These are phyloP conservation scores for Aproaerema taeniolella DNA, from an alignment of 2,888 invertebrate genomes.

Conservation along the genomic window DNA sequence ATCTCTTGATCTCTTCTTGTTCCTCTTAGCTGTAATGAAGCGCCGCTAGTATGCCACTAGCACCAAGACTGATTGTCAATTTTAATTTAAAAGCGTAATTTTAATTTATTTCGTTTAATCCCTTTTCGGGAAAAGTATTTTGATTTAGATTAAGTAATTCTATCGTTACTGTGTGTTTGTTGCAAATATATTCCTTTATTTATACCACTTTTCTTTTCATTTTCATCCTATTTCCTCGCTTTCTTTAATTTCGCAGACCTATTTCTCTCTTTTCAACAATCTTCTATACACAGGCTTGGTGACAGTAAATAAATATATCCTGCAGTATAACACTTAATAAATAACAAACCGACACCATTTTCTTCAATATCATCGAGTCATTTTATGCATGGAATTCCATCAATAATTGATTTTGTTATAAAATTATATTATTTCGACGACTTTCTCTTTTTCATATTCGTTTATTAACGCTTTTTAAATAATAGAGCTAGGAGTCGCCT, in stretches of 20 bases:
- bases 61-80: slow-evolving; percentile 58
- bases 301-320: slow-evolving; percentile 59
- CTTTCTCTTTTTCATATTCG: slow-evolving; percentile 42
- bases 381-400: slow-evolving; percentile 74
- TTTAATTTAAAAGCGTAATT: slow-evolving; percentile 51
- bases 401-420: slow-evolving; percentile 45
- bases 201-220: slow-evolving; percentile 73
- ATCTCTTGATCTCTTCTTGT: slow-evolving; percentile 60
- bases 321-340: slow-evolving; percentile 47
- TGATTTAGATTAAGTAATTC: slow-evolving; percentile 52
- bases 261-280: slow-evolving; percentile 57
- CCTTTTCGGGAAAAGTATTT: slow-evolving; percentile 38
- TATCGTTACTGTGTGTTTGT: slow-evolving; percentile 74
- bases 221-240: slow-evolving; percentile 73
- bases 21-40: slow-evolving; percentile 51
- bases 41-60: slow-evolving; percentile 31
- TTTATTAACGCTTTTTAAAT: slow-evolving; percentile 63
- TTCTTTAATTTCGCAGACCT: slow-evolving; percentile 63
- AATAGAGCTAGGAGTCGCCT: slow-evolving; percentile 66
- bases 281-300: slow-evolving; percentile 63
- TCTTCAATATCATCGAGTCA: slow-evolving; percentile 71
- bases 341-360: slow-evolving; percentile 74
- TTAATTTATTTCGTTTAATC: slow-evolving; percentile 47
- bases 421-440: slow-evolving; percentile 17
- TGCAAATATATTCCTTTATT: slow-evolving; percentile 77